Evolutionary conservation across 53 echinoderm and acorn worm species (phyloP).

Genomic region (Antedon mediterranea): DNA sequence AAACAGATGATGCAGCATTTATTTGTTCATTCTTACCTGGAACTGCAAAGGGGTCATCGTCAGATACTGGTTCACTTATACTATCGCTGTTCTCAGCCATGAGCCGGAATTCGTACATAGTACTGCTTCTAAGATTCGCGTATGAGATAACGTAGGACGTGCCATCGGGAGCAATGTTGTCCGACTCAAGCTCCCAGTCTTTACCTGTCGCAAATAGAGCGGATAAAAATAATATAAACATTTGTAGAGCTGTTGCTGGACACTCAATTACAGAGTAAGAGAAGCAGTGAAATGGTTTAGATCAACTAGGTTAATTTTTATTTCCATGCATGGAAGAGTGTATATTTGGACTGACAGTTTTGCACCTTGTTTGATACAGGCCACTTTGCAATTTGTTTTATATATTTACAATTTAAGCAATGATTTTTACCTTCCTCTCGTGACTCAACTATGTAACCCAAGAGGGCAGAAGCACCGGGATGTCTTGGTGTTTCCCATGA

Average conservation of each 20-base stretch:
- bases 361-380: too few species aligned
- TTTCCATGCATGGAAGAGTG: too few species aligned
- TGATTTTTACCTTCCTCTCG: slow-evolving; percentile 41
- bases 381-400: too few species aligned
- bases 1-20: too few species aligned
- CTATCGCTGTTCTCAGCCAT: slow-evolving; percentile 69
- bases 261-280: too few species aligned
- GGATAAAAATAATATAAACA: too few species aligned
- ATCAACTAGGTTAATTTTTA: too few species aligned
- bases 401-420: too few species aligned
- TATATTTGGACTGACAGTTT: too few species aligned
- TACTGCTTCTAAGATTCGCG: slow-evolving; percentile 30
- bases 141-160: slow-evolving; percentile 28
- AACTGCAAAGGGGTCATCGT: slow-evolving; percentile 6
- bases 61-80: slow-evolving; percentile 46
- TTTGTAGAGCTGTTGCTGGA: too few species aligned
- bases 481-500: slow-evolving; percentile 41
- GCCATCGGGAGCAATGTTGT: slow-evolving; percentile 21
- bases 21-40: slow-evolving; percentile 21
- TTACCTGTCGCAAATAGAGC: too few species aligned
- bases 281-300: too few species aligned
- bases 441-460: slow-evolving; percentile 57
- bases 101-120: slow-evolving; percentile 64
- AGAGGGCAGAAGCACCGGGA: slow-evolving; percentile 34
- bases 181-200: slow-evolving; percentile 47